Base-by-base conservation (phyloP, 2,797 vertebrate genomes). In the Thunnus albacares region DNA sequence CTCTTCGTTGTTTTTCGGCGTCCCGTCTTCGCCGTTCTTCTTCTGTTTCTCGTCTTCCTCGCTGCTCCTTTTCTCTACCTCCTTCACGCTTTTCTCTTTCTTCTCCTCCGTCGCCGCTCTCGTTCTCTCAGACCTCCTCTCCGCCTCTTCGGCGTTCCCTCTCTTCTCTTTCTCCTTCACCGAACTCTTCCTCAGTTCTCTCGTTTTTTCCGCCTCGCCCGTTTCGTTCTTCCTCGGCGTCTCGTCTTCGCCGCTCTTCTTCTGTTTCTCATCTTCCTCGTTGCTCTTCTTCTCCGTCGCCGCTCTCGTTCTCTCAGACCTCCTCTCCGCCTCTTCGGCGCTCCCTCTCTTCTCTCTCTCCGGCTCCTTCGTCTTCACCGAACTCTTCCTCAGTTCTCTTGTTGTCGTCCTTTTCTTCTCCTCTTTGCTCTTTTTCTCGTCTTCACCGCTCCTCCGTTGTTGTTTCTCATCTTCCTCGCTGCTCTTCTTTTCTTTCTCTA, bases 301-400 rank as follows among this genome's bases (percentile, higher is more conserved):
- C 0, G 11, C 41, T 58, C 47, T 73, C 17, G 0, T 47, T 71
- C 24, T 61, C 1, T 82, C 79, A 0, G 47, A 17, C 8, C 28
- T 83, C 51, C 6, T 79, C 33, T 63, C 65, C 14, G 3, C 33
- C 5, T 79, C 38, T 18, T 38, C 62, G 0, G 18, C 13, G 2
- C 11, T 26, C 7, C 56, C 60, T 60, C 51, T 22, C 47, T 77
- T 43, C 22, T 68, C 69, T 11, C 45, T 15, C 5, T 47, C 45
- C 15, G 41, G 41, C 41, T 43, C 10, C 41, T 26, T 74, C 10
- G 1, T 49, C 15, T 26, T 45, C 1, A 66, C 73, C 0, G 14
- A 51, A 3, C 18, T 53, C 58, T 66, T 75, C 6, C 69, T 76
- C 43, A 17, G 45, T 61, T 28, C 1, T 82, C 66, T 10, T 59